Evolutionary conservation across 1,140 invertebrate species (phyloP).

Genomic region (Caenorhabditis elegans): WBcel235 BX284603.4:10301501-10302000

Average conservation of each 20-base stretch:
- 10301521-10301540: constrained; percentile 89
- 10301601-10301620: constrained; percentile 85
- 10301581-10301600: constrained; percentile 94
- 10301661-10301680: constrained; percentile 44
- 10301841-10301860: constrained; percentile 42
- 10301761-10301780: constrained; percentile 89
- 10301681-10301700: constrained; percentile 83
- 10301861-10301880: too few species aligned
- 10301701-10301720: constrained; percentile 90
- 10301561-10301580: constrained; percentile 98
- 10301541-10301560: constrained; percentile 95
- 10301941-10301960: constrained; percentile 77
- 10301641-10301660: constrained; percentile 88
- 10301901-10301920: too few species aligned
- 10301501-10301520: constrained; percentile 79
- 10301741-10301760: constrained; percentile 87
- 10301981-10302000: constrained; percentile 91
- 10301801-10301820: constrained; percentile 91
- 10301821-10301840: constrained; percentile 73
- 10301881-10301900: too few species aligned
- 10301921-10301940: too few species aligned
- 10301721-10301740: constrained; percentile 77
- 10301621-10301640: constrained; percentile 87
- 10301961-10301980: constrained; percentile 89
- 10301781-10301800: constrained; percentile 82